Percentiles rank a stretch among this genome's conserved stretches.
Evolutionary conservation across 1,140 invertebrate species (phyloP).

Genomic region (Drosophila varians): DNA sequence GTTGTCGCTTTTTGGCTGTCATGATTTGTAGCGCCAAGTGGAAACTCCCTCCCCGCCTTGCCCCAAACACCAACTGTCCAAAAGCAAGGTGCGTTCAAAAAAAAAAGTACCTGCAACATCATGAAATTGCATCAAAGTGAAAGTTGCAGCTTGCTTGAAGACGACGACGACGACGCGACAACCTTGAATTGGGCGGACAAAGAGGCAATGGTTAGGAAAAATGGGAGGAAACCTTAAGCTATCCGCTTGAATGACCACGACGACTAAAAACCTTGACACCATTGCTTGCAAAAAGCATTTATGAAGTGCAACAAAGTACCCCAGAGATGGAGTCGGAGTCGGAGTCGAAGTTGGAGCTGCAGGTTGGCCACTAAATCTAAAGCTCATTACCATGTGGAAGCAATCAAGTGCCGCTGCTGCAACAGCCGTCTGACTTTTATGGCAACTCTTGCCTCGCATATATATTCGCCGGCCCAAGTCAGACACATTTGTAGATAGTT

Average conservation of each 20-base stretch:
- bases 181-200: conserved; percentile 66
- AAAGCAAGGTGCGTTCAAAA: conserved; percentile 58
- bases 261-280: conserved; percentile 29
- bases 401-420: conserved; percentile 48
- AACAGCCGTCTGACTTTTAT: conserved; percentile 47
- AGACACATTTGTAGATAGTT: conserved; percentile 76
- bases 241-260: conserved; percentile 14
- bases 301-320: conserved; percentile 14
- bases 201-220: too few relatives aligned
- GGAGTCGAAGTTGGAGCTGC: not conserved
- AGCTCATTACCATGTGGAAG: conserved; percentile 74
- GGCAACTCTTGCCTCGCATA: conserved; percentile 37
- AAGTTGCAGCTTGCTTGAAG: conserved; percentile 68
- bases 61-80: conserved; percentile 62
- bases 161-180: conserved; percentile 46
- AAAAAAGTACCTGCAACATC: conserved; percentile 16
- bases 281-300: conserved; percentile 11
- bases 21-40: conserved; percentile 71
- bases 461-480: conserved; percentile 28
- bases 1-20: conserved; percentile 46
- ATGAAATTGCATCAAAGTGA: conserved; percentile 64
- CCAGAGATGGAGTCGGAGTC: not conserved
- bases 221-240: conserved; percentile 8
- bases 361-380: conserved; percentile 46
- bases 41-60: not conserved